phyloP scores from a whole-genome alignment of 2,888 invertebrate species.

The Lacanobia oleracea region DNA sequence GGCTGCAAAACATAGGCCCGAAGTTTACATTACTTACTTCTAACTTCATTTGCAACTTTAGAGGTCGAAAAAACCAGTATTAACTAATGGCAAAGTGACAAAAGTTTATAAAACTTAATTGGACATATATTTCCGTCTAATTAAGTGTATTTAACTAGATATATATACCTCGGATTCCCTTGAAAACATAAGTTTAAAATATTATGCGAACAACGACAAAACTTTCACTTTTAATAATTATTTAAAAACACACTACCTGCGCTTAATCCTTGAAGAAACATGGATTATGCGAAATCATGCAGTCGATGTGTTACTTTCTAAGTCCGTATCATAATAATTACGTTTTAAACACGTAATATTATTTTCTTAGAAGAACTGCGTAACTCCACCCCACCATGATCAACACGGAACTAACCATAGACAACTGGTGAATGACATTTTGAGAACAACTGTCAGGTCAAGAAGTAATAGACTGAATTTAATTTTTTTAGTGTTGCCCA shows the following conservation, averaged over 20 bases:
- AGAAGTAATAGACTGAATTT: slow-evolving; percentile 10
- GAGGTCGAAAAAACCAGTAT: slow-evolving; percentile 63
- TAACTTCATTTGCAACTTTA: slow-evolving; percentile 32
- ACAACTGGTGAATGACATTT: slow-evolving; percentile 13
- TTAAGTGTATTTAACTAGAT: slow-evolving; percentile 15
- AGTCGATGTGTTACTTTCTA: slow-evolving; percentile 70
- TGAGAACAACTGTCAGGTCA: slow-evolving; percentile 1
- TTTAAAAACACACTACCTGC: slow-evolving; percentile 75
- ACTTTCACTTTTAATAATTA: slow-evolving; percentile 81
- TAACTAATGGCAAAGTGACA: slow-evolving; percentile 12
- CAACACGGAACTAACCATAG: slow-evolving; percentile 76
- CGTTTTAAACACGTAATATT: slow-evolving; percentile 73
- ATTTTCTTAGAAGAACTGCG: slow-evolving; percentile 70
- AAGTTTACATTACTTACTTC: slow-evolving; percentile 31
- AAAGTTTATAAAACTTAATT: slow-evolving; percentile 20
- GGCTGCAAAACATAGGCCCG: slow-evolving; percentile 41
- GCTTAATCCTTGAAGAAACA: slow-evolving; percentile 67
- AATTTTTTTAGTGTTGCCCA: not conserved
- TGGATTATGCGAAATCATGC: slow-evolving; percentile 75
- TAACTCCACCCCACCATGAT: slow-evolving; percentile 75
- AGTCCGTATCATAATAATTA: slow-evolving; percentile 77
- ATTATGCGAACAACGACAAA: slow-evolving; percentile 37
- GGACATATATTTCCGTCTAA: slow-evolving; percentile 8
- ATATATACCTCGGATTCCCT: slow-evolving; percentile 37
- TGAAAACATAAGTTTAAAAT: slow-evolving; percentile 45